Base-by-base conservation (phyloP, 2,888 invertebrate species). In the Euphydryas editha region DNA sequence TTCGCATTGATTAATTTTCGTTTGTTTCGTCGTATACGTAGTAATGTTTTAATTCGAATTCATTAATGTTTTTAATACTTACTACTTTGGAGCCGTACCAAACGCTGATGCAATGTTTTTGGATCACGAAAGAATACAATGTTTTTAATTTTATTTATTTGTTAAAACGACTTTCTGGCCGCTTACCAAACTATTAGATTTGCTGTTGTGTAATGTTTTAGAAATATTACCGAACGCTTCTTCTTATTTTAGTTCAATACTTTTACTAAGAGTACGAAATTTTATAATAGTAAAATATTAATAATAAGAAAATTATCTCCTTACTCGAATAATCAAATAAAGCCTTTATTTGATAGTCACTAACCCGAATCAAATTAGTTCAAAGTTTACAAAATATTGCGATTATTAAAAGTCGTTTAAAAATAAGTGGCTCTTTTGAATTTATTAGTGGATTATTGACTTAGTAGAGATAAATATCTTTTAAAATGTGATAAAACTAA, bases 1-100 rank as follows among this genome's bases (percentile, higher is more conserved):
- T 72, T 83, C 74, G 78, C 72, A 69, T 73, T 82, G 79, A 81
- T 84, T 84, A 82, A 83, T 83, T 80, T 70, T 63, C 59, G 59
- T 63, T 68, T 66, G 62, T 62, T 59, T 65, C 62, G 70, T 51
- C 47, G 42, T 68, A 44, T 39, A 46, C 59, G 46, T 65, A 17
- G 39, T 20, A 59, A 59, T 60, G 30, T 36, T 44, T 18, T 36
- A 15, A 37, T 65, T 24, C 55, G 17, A 42, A 57, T 57, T 18
- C 59, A 47, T 59, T 65, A 59, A 56, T 17, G 21, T 30, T 11
- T 30, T 20, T 54, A 36, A 54, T 54, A n/a, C 36, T 51, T 21
- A 51, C 60, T 13, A 55, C 58, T 47, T 66, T 67, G 59, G 67
- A 62, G 6, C 17, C 13, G 17, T 46, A 67, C 62, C 67, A 67